Base-by-base conservation (phyloP, 2,888 invertebrate species). In the Steinernema scapterisci region DNA sequence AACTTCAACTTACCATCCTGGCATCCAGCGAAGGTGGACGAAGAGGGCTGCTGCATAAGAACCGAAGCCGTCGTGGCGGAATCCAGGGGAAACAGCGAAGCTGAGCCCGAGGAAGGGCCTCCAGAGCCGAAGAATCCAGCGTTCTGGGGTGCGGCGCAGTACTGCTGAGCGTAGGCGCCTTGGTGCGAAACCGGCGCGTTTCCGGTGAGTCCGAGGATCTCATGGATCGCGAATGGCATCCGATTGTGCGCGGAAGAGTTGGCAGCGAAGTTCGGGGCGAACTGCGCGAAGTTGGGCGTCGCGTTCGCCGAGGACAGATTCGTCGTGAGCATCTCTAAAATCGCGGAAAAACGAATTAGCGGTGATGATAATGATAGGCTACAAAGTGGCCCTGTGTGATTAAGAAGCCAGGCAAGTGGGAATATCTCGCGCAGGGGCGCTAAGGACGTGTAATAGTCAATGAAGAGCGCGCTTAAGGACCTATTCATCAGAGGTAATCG, bases 171-270 rank as follows among this genome's bases (percentile, higher is more conserved):
- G 21, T 54, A 54, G 13, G 54, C 25, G 13, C 54, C 54, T 19
- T 54, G 54, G 21, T 54, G 54, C 11, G 54, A 5, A 6, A 19
- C 54, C 13, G 16, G 54, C 3, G 54, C 54, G 25, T 21, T 21
- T 54, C 81, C 80, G 72, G 83, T 71, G 25, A 83, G 77, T 5
- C 83, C 83, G 19, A 84, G 78, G 11, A 85, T 81, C 73, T 85
- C 85, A 73, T 85, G 85, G 70, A 85, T 85, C 0, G 84, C 85
- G 74, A 85, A 85, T 44, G 85, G 84, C 77, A 84, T 82, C 46
- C 84, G 75, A 31, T 80, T 78, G 25, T 54, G 54, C 5, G 54
- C 54, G 23, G 54, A 2, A 38, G 38, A 38, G 21, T 54, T 54
- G 54, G 54, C 25, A 54, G 54, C 25, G 25, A 54, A 54, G 54